A percentile compares a stretch with the other conserved stretches of the same genome.
phyloP scores from a whole-genome alignment of 1,140 invertebrate species.

The Ditylenchus dipsaci region DNA sequence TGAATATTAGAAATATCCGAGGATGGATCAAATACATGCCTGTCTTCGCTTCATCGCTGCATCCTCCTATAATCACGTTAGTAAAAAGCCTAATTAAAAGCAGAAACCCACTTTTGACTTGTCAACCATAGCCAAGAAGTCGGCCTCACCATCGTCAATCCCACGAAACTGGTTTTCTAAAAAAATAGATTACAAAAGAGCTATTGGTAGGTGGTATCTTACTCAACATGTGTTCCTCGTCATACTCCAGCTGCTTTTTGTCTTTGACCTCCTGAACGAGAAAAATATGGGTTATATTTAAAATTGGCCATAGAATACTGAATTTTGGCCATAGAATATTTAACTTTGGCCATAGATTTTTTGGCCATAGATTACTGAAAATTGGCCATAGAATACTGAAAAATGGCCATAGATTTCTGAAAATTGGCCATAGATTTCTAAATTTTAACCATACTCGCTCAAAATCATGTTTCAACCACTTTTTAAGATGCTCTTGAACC shows the following conservation, averaged over 20 bases:
- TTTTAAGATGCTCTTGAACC: too few species aligned
- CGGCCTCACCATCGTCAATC: slow-evolving; percentile 37
- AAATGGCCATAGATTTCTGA: too few species aligned
- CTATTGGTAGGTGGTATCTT: slow-evolving; percentile 42
- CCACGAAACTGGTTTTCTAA: slow-evolving; percentile 42
- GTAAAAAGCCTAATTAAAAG: not conserved
- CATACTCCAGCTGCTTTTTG: slow-evolving; percentile 83
- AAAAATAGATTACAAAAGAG: slow-evolving; percentile 8
- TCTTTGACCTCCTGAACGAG: slow-evolving; percentile 77
- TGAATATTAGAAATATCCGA: slow-evolving; percentile 35
- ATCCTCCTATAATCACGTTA: not conserved
- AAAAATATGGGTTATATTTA: too few species aligned
- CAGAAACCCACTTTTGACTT: slow-evolving; percentile 8
- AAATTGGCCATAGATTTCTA: too few species aligned
- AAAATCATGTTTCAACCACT: too few species aligned
- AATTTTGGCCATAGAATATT: too few species aligned
- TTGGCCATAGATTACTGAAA: too few species aligned
- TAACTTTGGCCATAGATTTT: too few species aligned
- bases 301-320: too few species aligned
- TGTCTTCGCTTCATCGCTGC: slow-evolving; percentile 26
- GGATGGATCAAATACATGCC: not conserved
- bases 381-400: too few species aligned
- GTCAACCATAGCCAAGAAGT: slow-evolving; percentile 29
- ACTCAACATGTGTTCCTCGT: slow-evolving; percentile 88
- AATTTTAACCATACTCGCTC: too few species aligned